A percentile compares a stretch with the other conserved stretches of the same genome.
Conservation (phyloP, 2,888 invertebrate genomes). For the Dasysyrphus tricinctus region DNA sequence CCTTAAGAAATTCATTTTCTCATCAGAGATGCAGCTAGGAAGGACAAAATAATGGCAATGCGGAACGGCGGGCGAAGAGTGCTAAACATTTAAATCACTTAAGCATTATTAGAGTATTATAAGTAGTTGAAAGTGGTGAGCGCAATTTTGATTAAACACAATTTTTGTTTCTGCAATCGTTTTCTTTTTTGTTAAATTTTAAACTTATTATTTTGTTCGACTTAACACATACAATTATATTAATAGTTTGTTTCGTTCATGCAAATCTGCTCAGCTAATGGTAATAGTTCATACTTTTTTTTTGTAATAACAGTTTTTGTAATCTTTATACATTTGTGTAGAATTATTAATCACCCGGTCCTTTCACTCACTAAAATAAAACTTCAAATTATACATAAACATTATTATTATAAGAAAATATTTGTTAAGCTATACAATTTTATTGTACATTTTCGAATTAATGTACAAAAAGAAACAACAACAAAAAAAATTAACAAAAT, state of each 20-base stretch:
- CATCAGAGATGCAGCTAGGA: constrained; percentile 41
- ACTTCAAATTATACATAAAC: constrained; percentile 52
- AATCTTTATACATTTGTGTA: constrained; percentile 34
- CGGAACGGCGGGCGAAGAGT: constrained; percentile 42
- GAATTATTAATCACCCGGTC: constrained; percentile 28
- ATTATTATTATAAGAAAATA: constrained; percentile 67
- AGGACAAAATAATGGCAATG: constrained; percentile 24
- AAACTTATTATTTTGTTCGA: constrained; percentile 42
- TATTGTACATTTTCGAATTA: constrained; percentile 74
- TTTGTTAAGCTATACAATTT: constrained; percentile 72
- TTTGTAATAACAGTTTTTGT: constrained; percentile 26
- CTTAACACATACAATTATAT: background rate
- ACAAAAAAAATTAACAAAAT: constrained; percentile 62
- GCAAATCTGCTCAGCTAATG: constrained; percentile 28
- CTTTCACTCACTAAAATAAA: constrained; percentile 41
- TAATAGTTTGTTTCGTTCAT: constrained; percentile 1
- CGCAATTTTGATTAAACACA: constrained; percentile 53
- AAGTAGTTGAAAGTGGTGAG: constrained; percentile 68
- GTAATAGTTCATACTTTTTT: constrained; percentile 5
- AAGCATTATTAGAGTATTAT: constrained; percentile 75
- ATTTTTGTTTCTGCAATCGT: constrained; percentile 39
- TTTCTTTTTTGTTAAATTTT: constrained; percentile 54
- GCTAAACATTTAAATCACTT: constrained; percentile 70
- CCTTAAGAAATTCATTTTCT: constrained; percentile 35
- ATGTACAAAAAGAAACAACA: constrained; percentile 68